phyloP scores from a whole-genome alignment of 2,113 vertebrate genomes.

The Thalassarche chlororhynchos region DNA sequence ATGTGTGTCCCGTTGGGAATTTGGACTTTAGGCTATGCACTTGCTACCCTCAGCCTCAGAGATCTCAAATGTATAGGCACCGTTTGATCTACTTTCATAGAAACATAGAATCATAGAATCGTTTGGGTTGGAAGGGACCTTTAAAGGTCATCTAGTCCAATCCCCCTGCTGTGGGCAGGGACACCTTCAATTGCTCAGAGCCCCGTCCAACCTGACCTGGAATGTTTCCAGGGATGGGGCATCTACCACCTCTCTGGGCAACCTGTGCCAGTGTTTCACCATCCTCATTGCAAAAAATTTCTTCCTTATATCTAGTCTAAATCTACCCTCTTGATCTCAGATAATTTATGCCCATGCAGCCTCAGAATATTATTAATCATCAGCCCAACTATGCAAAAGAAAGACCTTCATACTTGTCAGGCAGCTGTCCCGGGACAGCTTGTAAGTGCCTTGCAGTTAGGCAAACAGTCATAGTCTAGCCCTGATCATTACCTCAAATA shows the following conservation, averaged over 20 bases:
- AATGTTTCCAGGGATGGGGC: no score
- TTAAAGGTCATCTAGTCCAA: no score
- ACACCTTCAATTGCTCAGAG: no score
- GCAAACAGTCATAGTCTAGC: constrained; percentile 3
- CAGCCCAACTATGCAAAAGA: neutral
- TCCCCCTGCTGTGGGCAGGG: no score
- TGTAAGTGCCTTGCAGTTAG: constrained; percentile 22
- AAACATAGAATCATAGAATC: neutral
- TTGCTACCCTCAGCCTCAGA: neutral
- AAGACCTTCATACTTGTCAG: constrained; percentile 27
- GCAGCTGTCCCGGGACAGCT: neutral
- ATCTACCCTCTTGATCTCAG: neutral
- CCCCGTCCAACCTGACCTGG: no score
- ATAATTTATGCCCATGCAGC: neutral
- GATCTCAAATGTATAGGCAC: neutral
- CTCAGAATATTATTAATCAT: constrained; percentile 32
- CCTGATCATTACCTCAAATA: constrained; percentile 34
- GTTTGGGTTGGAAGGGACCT: no score
- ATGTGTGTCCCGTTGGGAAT: neutral
- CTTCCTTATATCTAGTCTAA: no score
- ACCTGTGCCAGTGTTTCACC: neutral
- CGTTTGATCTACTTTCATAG: neutral
- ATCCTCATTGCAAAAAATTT: neutral
- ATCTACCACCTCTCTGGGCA: no score
- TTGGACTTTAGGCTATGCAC: neutral